Base-by-base conservation (phyloP, 2,888 invertebrate genomes). In the Alloplasta piceator region DNA sequence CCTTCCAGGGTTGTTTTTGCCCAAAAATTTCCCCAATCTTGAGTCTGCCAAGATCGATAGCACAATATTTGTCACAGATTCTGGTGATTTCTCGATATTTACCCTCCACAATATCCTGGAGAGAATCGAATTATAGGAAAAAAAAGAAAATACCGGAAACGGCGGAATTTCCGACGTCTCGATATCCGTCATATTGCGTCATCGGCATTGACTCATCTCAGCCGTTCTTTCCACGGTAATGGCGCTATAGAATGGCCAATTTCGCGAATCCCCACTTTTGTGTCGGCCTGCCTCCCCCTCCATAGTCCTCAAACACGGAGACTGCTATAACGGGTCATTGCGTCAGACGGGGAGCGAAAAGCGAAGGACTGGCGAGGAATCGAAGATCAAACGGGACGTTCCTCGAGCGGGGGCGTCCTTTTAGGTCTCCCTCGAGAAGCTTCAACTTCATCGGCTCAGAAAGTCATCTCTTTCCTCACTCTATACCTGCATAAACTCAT, bases 371-470 rank as follows among this genome's bases (percentile, higher is more conserved):
- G 58, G 64, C 63, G 64, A 70, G 61, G 78, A 78, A 78, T 78
- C 75, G 68, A 79, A 79, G 75, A 82, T 76, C 76, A 82, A 79
- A 79, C 67, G 76, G 63, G n/a, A 38, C 16, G 55, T 71, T 74
- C 41, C 36, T 58, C 60, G 39, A 12, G 41, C 6, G 9, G 12
- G 73, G 64, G 6, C 7, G 36, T 12, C n/a, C 41, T 61, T 75
- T 75, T 75, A 6, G 41, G 41, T 52, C 52, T 41, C 10, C 26
- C 58, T 56, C 66, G 16, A 14, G 50, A 50, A 75, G 61, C 14
- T 75, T 67, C 43, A 43, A 55, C 63, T 55, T 68, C 36, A 14
- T 10, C 26, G 41, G 16, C 55, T 67, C 67, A 48, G n/a, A 55
- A 26, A 64, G 26, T 56, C 55, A 52, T 36, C 16, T 16, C 46